Evolutionary conservation across 1,140 invertebrate species (phyloP), one percentile per base, ranked within the genome.

Genomic region (Temnothorax longispinosus): DNA sequence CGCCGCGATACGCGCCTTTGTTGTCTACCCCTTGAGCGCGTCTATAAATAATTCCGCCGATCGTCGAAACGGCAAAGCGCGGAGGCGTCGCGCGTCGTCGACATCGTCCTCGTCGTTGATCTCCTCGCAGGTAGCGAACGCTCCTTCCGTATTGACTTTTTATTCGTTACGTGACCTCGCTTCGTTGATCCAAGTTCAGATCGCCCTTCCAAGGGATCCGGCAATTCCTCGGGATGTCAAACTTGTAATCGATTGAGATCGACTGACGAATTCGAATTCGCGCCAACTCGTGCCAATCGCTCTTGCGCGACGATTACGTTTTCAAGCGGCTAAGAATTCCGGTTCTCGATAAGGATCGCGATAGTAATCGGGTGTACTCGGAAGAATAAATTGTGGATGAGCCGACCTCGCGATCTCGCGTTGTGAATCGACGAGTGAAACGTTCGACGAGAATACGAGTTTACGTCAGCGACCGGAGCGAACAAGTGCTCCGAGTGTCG

Each of bases 21-120:
- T 77, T 60, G 75, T 77, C 75, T 77, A 18, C 52, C 47, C 8
- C 69, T 82, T 52, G 87, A 15, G 38, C 58, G 47, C 52, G 47
- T 78, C 77, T 71, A 85, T 78, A 84, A 86, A 91, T 85, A 90
- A 89, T 80, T 41, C 44, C 44, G 74, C 77, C 60, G 77, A 87
- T 87, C 71, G 86, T 35, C 38, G 56, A 65, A 65, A 47, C 80
- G 80, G 58, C 32, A 13, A 64, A 35, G 15, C 27, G 44, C 71
- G 27, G 27, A 84, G 75, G 35, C 35, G 58, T 21, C 47, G 74
- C 21, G 21, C 35, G 10, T 74, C 18, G 21, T 15, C 21, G n/a
- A 27, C 13, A 7, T 32, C n/a, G 50, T 44, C 18, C 15, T 76
- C 18, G 35, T 32, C 41, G 58, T 62, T 15, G 44, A 38, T 58